Evolutionary conservation across 2,113 vertebrate species (phyloP).

Genomic region (Cephalopholis sonnerati): DNA sequence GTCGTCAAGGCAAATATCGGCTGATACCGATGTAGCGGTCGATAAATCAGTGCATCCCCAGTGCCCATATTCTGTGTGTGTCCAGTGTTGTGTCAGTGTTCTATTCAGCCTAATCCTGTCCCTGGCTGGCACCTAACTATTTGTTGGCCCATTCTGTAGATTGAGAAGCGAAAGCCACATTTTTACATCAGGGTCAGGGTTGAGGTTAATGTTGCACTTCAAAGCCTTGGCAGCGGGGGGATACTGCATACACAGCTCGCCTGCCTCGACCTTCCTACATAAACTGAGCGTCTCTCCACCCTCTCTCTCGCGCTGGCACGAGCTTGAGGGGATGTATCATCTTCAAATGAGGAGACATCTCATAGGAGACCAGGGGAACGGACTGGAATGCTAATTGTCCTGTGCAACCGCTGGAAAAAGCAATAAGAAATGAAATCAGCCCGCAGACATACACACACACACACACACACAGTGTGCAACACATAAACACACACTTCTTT

Average conservation of each 20-base stretch:
- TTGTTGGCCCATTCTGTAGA: background rate
- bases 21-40: too few species aligned
- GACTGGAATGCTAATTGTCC: constrained; percentile 70
- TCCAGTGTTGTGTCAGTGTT: background rate
- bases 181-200: constrained; percentile 37
- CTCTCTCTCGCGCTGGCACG: constrained; percentile 3
- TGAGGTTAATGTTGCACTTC: constrained; percentile 58
- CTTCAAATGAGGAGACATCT: constrained; percentile 72
- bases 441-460: constrained; percentile 37
- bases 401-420: constrained; percentile 52
- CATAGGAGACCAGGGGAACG: constrained; percentile 53
- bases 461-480: constrained; percentile 3
- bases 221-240: constrained; percentile 37
- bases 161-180: constrained; percentile 22
- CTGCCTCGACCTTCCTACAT: constrained; percentile 39
- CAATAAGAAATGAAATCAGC: constrained; percentile 62
- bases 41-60: too few species aligned
- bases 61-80: background rate
- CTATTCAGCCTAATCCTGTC: background rate
- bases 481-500: constrained; percentile 12
- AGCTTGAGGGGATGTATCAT: constrained; percentile 71
- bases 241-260: constrained; percentile 61
- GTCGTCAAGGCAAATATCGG: too few species aligned
- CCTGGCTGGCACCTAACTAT: background rate
- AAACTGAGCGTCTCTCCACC: constrained; percentile 22